These are phyloP conservation scores for Ephydatia muelleri DNA, from an alignment of 37 sponge, comb jelly and placozoan genomes.

Conservation along the genomic window DNA sequence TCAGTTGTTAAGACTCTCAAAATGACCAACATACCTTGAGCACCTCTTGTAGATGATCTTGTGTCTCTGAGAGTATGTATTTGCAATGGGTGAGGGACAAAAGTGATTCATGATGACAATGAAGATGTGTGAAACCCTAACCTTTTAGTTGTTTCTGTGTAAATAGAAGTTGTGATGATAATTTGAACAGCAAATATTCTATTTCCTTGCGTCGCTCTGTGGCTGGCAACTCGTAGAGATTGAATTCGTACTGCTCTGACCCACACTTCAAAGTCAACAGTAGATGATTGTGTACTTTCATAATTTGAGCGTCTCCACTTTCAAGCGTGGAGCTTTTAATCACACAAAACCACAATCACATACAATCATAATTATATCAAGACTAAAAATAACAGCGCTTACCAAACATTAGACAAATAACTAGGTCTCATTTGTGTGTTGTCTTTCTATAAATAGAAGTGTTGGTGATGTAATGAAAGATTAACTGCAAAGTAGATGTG, in stretches of 20 bases:
- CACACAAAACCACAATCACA: neutral
- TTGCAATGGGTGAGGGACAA: neutral
- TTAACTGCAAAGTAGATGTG: no score
- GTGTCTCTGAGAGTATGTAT: neutral
- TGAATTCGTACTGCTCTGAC: conserved; percentile 22
- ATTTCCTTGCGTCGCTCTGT: conserved; percentile 27
- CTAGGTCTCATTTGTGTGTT: neutral
- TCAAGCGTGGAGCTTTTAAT: conserved; percentile 9
- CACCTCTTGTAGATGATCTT: conserved; percentile 1
- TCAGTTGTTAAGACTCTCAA: neutral
- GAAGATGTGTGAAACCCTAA: neutral
- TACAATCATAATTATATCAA: no score
- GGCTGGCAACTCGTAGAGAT: conserved; percentile 31
- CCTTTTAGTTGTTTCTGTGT: conserved; percentile 33
- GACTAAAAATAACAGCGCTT: neutral
- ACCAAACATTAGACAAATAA: neutral
- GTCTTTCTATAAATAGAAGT: conserved; percentile 8
- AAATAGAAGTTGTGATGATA: conserved; percentile 12
- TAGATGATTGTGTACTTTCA: conserved; percentile 17
- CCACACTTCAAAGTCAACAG: conserved; percentile 8
- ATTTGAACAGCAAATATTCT: conserved; percentile 22
- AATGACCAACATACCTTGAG: neutral
- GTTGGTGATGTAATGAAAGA: neutral
- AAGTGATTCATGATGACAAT: neutral
- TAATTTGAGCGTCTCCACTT: conserved; percentile 24